phyloP scores from a whole-genome alignment of 2,888 invertebrate species.

The Nephrotoma appendiculata region DNA sequence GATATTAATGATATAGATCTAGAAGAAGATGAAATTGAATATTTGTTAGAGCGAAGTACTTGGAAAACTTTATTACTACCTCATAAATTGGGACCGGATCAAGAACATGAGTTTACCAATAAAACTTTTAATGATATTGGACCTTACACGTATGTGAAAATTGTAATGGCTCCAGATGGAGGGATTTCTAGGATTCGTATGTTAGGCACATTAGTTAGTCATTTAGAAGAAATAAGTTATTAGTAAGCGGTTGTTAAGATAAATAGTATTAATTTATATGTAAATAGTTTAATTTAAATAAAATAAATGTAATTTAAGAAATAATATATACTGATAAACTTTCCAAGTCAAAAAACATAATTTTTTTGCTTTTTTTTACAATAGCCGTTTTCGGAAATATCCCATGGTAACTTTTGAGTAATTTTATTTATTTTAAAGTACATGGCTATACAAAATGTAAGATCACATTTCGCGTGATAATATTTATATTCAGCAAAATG shows the following conservation, averaged over 20 bases:
- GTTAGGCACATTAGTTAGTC: slow-evolving; percentile 18
- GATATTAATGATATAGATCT: slow-evolving; percentile 21
- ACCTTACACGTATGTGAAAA: slow-evolving; percentile 37
- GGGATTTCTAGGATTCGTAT: slow-evolving; percentile 44
- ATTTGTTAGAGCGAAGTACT: background rate
- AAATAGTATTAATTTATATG: background rate
- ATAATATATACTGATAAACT: no score
- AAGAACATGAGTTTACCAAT: slow-evolving; percentile 33
- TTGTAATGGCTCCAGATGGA: slow-evolving; percentile 47
- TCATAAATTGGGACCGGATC: slow-evolving; percentile 30
- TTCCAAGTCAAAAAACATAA: no score
- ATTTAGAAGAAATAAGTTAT: background rate
- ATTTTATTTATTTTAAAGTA: no score
- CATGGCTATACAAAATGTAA: no score
- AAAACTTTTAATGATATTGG: slow-evolving; percentile 26
- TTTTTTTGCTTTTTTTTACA: no score
- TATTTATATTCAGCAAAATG: no score
- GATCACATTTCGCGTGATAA: no score
- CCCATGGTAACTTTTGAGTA: no score
- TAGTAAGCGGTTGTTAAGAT: background rate
- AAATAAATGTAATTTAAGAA: no score
- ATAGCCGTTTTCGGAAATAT: no score
- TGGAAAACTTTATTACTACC: slow-evolving; percentile 6
- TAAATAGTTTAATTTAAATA: no score
- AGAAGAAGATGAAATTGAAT: slow-evolving; percentile 15